Base-by-base conservation (phyloP, 1,140 invertebrate species). In the Listronotus oregonensis region DNA sequence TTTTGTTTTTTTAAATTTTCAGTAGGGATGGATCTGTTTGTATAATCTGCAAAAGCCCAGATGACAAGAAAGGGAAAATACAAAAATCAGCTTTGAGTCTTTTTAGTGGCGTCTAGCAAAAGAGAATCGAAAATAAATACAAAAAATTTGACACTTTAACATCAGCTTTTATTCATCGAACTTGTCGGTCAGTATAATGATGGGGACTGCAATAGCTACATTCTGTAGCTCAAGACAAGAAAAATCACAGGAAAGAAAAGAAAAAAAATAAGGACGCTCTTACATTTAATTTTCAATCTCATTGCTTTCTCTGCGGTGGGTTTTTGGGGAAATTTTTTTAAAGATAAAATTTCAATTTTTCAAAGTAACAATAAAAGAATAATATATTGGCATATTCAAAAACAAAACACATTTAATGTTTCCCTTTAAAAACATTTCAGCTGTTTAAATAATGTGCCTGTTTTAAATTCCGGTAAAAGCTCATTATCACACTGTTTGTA, bases 141-240 rank as follows among this genome's bases (percentile, higher is more conserved):
- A 52, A 32, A 34, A 34, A 27, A 52, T 52, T 27, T 27, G 50
- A 27, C 2, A 27, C 21, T 47, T 32, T 58, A 15, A 58, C 56
- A 31, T 58, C 56, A 47, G 42, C 56, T 31, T 46, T 44, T 58
- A 47, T 47, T 27, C 34, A 58, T 47, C 40, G 56, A 46, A 47
- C 43, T 58, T 58, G 56, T 46, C 43, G 44, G 27, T 58, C 56
- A 47, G 5, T 58, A 58, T 58, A 58, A 58, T 58, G 12, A 17
- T 46, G n/a, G n/a, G 17, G 44, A 42, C 44, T 44, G 40, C 42
- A 0, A 58, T 46, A 46, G 40, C 43, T 27, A 6, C 40, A n/a
- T 58, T 46, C 56, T 27, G 40, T 32, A 47, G 40, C 8, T 46
- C 42, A 58, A 58, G 21, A 58, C 21, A 7, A 14, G 44, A 11